Evolutionary conservation across 2,888 invertebrate genomes (phyloP).

Genomic region (Therioaphis trifolii): DNA sequence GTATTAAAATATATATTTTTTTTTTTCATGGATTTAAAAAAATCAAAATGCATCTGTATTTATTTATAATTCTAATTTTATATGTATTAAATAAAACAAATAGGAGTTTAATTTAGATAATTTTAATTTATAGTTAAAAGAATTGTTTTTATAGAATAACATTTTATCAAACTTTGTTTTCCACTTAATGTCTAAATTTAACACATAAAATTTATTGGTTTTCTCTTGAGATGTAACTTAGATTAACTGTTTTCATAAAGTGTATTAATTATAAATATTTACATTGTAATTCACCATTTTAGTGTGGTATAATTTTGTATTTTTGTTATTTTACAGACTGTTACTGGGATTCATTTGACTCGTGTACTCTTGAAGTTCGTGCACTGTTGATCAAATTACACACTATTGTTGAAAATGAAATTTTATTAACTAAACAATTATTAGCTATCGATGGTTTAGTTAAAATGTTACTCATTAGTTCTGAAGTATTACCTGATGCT

Average conservation of each 20-base stretch:
- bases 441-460: slow-evolving; percentile 53
- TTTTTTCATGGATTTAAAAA: no score
- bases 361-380: slow-evolving; percentile 40
- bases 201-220: no score
- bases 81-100: no score
- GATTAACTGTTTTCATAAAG: no score
- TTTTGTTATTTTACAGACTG: slow-evolving; percentile 46
- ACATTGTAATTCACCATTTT: neutral
- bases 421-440: slow-evolving; percentile 46
- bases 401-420: slow-evolving; percentile 54
- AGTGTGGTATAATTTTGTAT: neutral
- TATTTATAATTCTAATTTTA: no score
- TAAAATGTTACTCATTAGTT: slow-evolving; percentile 58
- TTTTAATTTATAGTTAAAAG: no score
- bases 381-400: slow-evolving; percentile 45
- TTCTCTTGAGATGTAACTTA: no score
- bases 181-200: no score
- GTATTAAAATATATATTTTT: neutral
- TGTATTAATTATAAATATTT: neutral
- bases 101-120: no score
- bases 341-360: slow-evolving; percentile 56
- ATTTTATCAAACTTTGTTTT: no score
- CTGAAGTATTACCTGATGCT: slow-evolving; percentile 50
- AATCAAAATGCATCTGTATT: no score
- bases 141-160: no score